Evolutionary conservation across 1,140 invertebrate species (phyloP).

Genomic region (Oreohelix idahoensis): DNA sequence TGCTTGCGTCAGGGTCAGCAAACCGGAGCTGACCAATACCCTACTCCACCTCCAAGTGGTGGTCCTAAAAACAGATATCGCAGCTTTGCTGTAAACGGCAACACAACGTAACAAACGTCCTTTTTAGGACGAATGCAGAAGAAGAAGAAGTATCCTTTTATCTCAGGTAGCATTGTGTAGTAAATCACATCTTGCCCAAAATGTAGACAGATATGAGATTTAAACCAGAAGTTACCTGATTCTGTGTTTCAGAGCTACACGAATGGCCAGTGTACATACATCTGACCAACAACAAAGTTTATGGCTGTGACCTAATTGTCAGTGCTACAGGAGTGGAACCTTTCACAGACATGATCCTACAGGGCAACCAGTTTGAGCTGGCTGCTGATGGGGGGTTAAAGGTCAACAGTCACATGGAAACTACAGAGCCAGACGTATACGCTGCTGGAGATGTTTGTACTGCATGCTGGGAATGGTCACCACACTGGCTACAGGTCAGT

Average conservation of each 20-base stretch:
- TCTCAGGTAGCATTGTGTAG: too few species aligned
- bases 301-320: slow-evolving; percentile 92
- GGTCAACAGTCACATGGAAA: slow-evolving; percentile 90
- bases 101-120: too few species aligned
- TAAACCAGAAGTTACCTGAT: too few species aligned
- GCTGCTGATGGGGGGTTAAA: slow-evolving; percentile 80
- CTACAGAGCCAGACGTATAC: slow-evolving; percentile 85
- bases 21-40: too few species aligned
- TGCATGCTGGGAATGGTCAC: slow-evolving; percentile 82
- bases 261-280: slow-evolving; percentile 83
- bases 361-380: slow-evolving; percentile 75
- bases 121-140: too few species aligned
- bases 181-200: too few species aligned
- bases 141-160: too few species aligned
- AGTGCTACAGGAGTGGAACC: slow-evolving; percentile 95
- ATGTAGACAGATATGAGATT: too few species aligned
- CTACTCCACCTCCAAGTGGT: too few species aligned
- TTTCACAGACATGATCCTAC: slow-evolving; percentile 71
- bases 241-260: slow-evolving; percentile 41
- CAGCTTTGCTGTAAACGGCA: too few species aligned
- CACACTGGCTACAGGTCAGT: slow-evolving; percentile 89
- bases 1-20: too few species aligned
- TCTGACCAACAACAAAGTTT: slow-evolving; percentile 83
- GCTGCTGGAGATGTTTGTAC: slow-evolving; percentile 95
- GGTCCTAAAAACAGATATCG: too few species aligned